Conservation (phyloP, 2,888 invertebrate genomes). For the Agrotis ipsilon region DNA sequence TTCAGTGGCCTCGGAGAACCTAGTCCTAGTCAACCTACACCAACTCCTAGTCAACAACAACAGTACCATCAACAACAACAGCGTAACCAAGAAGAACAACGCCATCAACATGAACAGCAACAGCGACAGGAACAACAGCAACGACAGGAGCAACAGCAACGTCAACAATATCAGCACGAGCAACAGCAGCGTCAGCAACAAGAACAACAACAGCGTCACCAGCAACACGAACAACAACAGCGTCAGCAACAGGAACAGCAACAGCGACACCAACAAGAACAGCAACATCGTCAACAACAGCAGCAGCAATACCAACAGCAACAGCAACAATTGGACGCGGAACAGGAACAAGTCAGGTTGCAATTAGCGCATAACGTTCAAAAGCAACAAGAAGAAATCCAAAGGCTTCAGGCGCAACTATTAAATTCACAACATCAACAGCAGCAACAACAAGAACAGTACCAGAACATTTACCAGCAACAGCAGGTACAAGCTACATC, state of each 20-base stretch:
- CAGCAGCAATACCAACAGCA: slow-evolving; percentile 69
- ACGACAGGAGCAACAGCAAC: slow-evolving; percentile 62
- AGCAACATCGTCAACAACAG: slow-evolving; percentile 62
- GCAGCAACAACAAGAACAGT: slow-evolving; percentile 76
- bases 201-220: slow-evolving; percentile 58
- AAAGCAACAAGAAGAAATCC: slow-evolving; percentile 90
- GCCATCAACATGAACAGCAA: slow-evolving; percentile 38
- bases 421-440: slow-evolving; percentile 83
- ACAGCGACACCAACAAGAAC: slow-evolving; percentile 62
- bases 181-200: slow-evolving; percentile 61
- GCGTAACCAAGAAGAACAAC: slow-evolving; percentile 31
- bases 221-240: slow-evolving; percentile 58
- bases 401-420: slow-evolving; percentile 86
- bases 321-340: slow-evolving; percentile 78
- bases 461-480: slow-evolving; percentile 75
- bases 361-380: slow-evolving; percentile 87
- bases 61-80: slow-evolving; percentile 63
- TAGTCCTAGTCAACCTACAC: slow-evolving; percentile 65
- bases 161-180: slow-evolving; percentile 61
- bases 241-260: slow-evolving; percentile 65
- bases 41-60: slow-evolving; percentile 66
- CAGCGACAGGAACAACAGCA: slow-evolving; percentile 63
- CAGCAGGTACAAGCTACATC: slow-evolving; percentile 81
- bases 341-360: slow-evolving; percentile 84
- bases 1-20: slow-evolving; percentile 76